phyloP scores from a whole-genome alignment of 2,113 vertebrate genomes.

The Todiramphus chloris region DNA sequence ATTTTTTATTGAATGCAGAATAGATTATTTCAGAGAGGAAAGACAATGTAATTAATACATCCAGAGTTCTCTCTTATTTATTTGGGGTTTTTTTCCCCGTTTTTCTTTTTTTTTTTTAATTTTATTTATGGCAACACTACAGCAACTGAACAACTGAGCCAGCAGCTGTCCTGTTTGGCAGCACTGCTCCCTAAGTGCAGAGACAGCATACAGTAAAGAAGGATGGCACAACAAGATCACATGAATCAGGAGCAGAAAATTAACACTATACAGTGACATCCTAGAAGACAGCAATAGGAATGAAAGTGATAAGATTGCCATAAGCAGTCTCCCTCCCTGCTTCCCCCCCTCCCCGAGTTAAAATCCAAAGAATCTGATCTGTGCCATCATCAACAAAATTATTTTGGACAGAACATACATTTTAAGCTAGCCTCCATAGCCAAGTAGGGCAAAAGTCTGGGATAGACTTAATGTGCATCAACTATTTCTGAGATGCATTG shows the following conservation, averaged over 20 bases:
- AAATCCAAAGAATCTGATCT: background rate
- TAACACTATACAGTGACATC: constrained; percentile 1
- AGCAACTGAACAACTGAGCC: constrained; percentile 53
- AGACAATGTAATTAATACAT: background rate
- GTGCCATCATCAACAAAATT: background rate
- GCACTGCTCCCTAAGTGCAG: background rate
- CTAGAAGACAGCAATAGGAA: background rate
- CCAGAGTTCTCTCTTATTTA: background rate
- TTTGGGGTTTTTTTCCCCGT: background rate
- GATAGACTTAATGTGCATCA: background rate
- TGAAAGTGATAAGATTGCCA: background rate
- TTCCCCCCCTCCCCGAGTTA: background rate
- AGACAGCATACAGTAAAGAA: background rate
- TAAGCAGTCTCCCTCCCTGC: background rate
- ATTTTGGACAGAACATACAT: background rate
- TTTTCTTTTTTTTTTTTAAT: background rate
- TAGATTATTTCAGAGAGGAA: background rate
- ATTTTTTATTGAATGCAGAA: background rate
- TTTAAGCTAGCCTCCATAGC: background rate
- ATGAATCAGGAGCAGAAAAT: constrained; percentile 11
- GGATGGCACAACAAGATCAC: background rate
- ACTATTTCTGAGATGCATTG: background rate
- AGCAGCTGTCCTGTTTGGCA: constrained; percentile 54
- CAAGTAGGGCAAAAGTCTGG: background rate
- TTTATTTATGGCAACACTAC: background rate